These are phyloP conservation scores for Mesembrinibis cayennensis DNA, from an alignment of 2,113 vertebrate species.

Conservation along the genomic window DNA sequence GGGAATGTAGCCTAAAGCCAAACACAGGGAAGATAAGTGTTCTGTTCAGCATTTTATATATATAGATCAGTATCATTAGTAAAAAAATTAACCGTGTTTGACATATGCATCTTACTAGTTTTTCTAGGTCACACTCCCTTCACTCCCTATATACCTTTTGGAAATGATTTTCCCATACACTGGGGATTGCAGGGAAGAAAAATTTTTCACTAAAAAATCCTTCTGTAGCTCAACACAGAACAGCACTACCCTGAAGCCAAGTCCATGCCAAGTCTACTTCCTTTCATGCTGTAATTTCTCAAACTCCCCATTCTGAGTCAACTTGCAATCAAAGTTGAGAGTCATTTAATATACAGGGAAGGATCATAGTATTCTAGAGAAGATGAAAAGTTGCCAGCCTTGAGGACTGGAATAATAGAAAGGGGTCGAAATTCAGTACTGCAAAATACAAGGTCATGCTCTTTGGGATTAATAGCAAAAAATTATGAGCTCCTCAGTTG, in stretches of 20 bases:
- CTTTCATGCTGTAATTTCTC: slow-evolving; percentile 56
- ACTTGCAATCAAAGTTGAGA: slow-evolving; percentile 49
- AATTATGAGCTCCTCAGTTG: slow-evolving; percentile 12
- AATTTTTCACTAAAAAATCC: slow-evolving; percentile 6
- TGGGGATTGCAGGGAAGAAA: slow-evolving; percentile 13
- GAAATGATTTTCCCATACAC: slow-evolving; percentile 35
- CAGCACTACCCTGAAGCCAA: slow-evolving; percentile 40
- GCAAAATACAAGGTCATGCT: slow-evolving; percentile 22
- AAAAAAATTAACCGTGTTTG: slow-evolving; percentile 55
- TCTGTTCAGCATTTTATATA: slow-evolving; percentile 43
- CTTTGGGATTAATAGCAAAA: slow-evolving; percentile 50
- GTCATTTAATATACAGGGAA: slow-evolving; percentile 28
- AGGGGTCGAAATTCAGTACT: neutral
- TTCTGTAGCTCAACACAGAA: slow-evolving; percentile 10
- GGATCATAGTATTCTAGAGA: slow-evolving; percentile 6
- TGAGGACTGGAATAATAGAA: slow-evolving; percentile 14
- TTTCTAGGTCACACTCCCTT: slow-evolving; percentile 64
- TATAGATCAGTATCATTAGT: slow-evolving; percentile 49
- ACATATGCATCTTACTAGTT: slow-evolving; percentile 50
- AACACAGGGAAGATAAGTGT: slow-evolving; percentile 22
- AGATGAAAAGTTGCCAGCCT: slow-evolving; percentile 32
- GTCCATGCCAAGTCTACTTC: slow-evolving; percentile 34
- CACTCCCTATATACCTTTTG: slow-evolving; percentile 49
- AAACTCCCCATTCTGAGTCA: slow-evolving; percentile 17
- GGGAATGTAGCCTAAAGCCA: slow-evolving; percentile 25